These are phyloP conservation scores for Cerastis rubricosa DNA, from an alignment of 2,888 invertebrate genomes.

Conservation along the genomic window DNA sequence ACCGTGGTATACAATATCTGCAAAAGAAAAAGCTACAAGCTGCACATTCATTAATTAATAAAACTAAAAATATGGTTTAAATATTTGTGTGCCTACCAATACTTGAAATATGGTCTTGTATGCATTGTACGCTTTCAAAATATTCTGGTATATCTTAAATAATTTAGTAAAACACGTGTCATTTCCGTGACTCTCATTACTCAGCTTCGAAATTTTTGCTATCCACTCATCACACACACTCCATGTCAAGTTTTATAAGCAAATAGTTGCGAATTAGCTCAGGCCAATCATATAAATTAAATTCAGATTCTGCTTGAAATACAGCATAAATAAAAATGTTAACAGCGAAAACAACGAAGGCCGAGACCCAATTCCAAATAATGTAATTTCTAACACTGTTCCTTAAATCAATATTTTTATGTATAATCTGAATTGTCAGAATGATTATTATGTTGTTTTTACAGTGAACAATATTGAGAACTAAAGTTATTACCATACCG, in stretches of 20 bases:
- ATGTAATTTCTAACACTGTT: not conserved
- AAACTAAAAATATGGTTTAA: not conserved
- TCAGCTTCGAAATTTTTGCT: too few relatives aligned
- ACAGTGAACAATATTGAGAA: constrained; percentile 2
- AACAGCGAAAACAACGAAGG: not conserved
- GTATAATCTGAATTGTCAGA: not conserved
- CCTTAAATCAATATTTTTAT: not conserved
- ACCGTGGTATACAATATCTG: constrained; percentile 9
- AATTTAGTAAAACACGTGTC: too few relatives aligned
- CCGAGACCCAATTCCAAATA: not conserved
- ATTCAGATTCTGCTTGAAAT: not conserved
- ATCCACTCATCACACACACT: constrained; percentile 1
- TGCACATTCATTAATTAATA: not conserved
- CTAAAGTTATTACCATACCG: not conserved
- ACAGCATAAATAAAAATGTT: not conserved
- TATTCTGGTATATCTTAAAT: too few relatives aligned
- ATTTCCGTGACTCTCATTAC: too few relatives aligned
- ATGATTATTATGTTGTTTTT: not conserved
- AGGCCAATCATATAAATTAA: not conserved
- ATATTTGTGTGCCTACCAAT: too few relatives aligned
- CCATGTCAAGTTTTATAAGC: constrained; percentile 6
- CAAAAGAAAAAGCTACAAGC: not conserved
- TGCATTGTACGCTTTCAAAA: too few relatives aligned
- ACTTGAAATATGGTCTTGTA: too few relatives aligned
- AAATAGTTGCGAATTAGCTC: not conserved